A percentile compares a stretch with the other conserved stretches of the same genome.
Evolutionary conservation across 2,888 invertebrate species (phyloP).

Genomic region (Agrochola lota): DNA sequence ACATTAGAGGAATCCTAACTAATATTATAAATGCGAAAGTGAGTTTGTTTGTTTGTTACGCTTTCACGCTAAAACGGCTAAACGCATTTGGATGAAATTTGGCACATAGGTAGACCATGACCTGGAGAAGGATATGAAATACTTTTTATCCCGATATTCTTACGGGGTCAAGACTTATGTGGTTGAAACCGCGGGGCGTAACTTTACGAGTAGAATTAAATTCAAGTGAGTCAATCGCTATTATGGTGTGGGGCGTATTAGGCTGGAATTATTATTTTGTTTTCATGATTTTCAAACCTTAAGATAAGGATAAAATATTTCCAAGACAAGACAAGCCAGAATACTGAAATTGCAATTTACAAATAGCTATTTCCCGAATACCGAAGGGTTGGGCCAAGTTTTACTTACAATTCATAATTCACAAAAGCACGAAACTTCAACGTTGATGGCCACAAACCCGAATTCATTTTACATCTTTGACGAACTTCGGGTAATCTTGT

Average conservation of each 20-base stretch:
- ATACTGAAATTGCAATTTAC: conserved; percentile 21
- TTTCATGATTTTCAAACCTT: background rate
- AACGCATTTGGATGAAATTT: no score
- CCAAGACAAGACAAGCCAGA: background rate
- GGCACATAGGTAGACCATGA: no score
- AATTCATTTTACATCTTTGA: conserved; percentile 64
- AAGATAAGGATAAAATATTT: background rate
- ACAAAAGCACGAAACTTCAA: conserved; percentile 59
- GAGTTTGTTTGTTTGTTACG: no score
- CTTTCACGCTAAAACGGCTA: no score
- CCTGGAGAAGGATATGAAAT: no score
- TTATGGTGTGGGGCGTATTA: background rate
- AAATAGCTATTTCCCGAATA: conserved; percentile 25
- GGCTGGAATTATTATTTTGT: background rate
- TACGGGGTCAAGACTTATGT: no score
- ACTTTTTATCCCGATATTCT: no score
- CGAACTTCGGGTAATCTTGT: conserved; percentile 58
- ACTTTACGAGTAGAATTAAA: background rate
- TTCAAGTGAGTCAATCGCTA: background rate
- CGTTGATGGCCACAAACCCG: conserved; percentile 44
- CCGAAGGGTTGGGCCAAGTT: conserved; percentile 31
- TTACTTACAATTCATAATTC: conserved; percentile 56
- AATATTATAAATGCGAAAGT: no score
- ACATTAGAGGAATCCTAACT: background rate
- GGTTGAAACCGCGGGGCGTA: no score